phyloP scores from a whole-genome alignment of 2,888 invertebrate species.

The Acrobasis repandana region DNA sequence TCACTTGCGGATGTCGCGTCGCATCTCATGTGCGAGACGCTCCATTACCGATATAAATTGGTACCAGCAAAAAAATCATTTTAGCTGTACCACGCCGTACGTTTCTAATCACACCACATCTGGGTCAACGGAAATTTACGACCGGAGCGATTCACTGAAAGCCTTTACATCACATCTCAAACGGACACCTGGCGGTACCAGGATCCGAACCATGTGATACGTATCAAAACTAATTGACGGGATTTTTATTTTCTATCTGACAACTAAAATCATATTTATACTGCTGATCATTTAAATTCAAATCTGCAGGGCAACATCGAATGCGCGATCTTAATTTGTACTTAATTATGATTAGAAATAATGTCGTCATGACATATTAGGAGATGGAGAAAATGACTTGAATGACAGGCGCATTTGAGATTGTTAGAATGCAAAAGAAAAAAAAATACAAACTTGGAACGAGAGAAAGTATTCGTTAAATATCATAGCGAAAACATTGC shows the following conservation, averaged over 20 bases:
- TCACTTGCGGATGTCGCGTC: conserved; percentile 77
- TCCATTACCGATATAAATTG: conserved; percentile 73
- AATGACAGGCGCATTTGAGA: conserved; percentile 70
- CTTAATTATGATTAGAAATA: conserved; percentile 69
- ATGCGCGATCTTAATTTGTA: conserved; percentile 59
- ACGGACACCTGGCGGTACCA: conserved; percentile 70
- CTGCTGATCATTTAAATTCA: conserved; percentile 49
- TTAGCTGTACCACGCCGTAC: conserved; percentile 64
- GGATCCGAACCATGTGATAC: conserved; percentile 67
- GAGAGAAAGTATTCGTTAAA: conserved; percentile 72
- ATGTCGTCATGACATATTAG: conserved; percentile 60
- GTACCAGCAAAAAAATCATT: conserved; percentile 76
- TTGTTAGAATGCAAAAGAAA: conserved; percentile 51
- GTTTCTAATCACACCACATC: conserved; percentile 80
- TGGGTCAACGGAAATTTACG: conserved; percentile 80
- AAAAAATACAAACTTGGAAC: conserved; percentile 54
- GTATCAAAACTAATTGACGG: conserved; percentile 57
- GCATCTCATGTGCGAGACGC: conserved; percentile 67
- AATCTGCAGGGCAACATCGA: conserved; percentile 64
- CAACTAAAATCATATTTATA: conserved; percentile 53
- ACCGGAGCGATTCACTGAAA: conserved; percentile 72
- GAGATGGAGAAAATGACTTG: conserved; percentile 62
- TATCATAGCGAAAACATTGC: conserved; percentile 62
- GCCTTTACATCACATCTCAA: conserved; percentile 74
- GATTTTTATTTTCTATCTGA: conserved; percentile 52